Base-by-base conservation (phyloP, 2,113 vertebrate species). In the Boulengeromyrus knoepffleri region DNA sequence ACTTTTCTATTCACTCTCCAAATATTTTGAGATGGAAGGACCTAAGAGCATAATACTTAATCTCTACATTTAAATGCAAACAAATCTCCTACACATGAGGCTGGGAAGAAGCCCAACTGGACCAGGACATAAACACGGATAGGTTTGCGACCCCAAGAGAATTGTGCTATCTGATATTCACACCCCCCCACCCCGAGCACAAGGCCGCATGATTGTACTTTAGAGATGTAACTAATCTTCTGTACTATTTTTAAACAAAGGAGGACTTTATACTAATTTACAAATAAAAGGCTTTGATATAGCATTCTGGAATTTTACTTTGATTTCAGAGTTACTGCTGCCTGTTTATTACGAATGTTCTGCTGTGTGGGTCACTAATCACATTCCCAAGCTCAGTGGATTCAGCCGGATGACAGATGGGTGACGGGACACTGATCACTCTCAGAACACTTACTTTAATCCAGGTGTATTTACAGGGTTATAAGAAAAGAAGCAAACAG, bases 201-300 rank as follows among this genome's bases (percentile, higher is more conserved):
- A 77, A 39, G 74, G 74, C 74, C 21, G 39, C 45, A 47, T 85
- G 45, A 85, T 45, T 47, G 45, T 85, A 93, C 93, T 94, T 91
- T 92, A 92, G 92, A 89, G 91, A 88, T 91, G 89, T 89, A 94
- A 94, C 92, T 91, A 91, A 92, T 90, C 56, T 92, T 93, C 91
- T 92, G 93, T 92, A 94, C 92, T 91, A 88, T 96, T 96, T 96
- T 96, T 87, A 87, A 95, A 95, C 92, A 91, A 49, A 56, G 89
- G 90, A 45, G 85, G 89, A 94, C 91, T 96, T 96, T 96, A 93
- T 96, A 96, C 95, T 96, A 95, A 95, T 96, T 96, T 96, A 94
- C 92, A 94, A 96, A 96, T 96, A 96, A 96, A 93, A 93, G 89
- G 90, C 94, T 96, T 95, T 95, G 91, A 95, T 94, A 95, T 86